Evolutionary conservation across 2,888 invertebrate genomes (phyloP).

Genomic region (Epirrita christyi): DNA sequence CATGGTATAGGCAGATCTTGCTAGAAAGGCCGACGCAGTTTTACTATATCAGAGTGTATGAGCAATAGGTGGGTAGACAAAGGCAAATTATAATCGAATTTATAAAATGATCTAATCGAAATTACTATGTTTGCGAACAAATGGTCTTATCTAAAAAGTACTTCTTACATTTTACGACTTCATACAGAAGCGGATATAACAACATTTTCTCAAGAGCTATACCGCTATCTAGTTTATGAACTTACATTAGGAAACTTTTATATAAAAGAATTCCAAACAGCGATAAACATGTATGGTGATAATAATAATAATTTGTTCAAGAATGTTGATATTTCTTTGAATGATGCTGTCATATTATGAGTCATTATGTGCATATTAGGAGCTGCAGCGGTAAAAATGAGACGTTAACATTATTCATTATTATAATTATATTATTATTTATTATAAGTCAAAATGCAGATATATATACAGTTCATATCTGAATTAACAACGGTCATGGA

Average conservation of each 20-base stretch:
- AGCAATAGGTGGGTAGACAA: no score
- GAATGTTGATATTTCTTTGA: slow-evolving; percentile 34
- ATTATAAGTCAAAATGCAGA: not conserved
- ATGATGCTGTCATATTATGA: slow-evolving; percentile 30
- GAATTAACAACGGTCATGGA: no score
- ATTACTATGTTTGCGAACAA: not conserved
- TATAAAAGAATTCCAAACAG: slow-evolving; percentile 30
- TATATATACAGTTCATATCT: no score
- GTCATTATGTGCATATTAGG: slow-evolving; percentile 33
- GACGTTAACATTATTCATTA: slow-evolving; percentile 11
- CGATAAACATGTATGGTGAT: slow-evolving; percentile 27
- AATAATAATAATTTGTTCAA: slow-evolving; percentile 25
- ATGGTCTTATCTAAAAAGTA: no score
- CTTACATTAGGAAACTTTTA: slow-evolving; percentile 13
- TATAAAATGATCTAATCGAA: not conserved
- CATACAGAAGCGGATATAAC: no score
- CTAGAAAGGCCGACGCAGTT: no score
- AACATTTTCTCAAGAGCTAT: no score
- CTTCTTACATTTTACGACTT: no score
- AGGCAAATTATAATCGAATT: no score
- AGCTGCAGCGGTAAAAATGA: slow-evolving; percentile 11
- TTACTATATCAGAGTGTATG: no score
- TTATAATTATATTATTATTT: no score
- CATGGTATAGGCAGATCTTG: no score
- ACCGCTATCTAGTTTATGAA: not conserved